phyloP scores from a whole-genome alignment of 30 jellyfish, hydroid and myxozoan genomes.

The Thelohanellus kitauei region DNA sequence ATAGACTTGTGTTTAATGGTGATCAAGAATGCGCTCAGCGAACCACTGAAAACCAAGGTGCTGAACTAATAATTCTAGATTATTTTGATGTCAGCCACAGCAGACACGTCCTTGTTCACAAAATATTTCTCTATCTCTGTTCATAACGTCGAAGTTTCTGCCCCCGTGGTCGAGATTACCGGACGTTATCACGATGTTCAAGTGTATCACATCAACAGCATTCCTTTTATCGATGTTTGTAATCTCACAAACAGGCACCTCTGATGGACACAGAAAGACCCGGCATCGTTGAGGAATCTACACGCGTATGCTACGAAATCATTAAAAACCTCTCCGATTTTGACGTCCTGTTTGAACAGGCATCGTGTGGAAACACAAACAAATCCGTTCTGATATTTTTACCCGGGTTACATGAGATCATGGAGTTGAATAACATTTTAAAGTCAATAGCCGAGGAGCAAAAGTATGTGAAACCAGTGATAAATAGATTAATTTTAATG shows the following conservation, averaged over 20 bases:
- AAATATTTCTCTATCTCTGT: conserved; percentile 30
- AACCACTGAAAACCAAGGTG: too few species aligned
- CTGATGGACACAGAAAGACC: too few species aligned
- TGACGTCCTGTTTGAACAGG: too few species aligned
- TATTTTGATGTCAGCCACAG: conserved; percentile 85
- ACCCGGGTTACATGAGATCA: conserved; percentile 47
- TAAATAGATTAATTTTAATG: conserved; percentile 21
- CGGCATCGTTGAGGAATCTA: too few species aligned
- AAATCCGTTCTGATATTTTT: conserved; percentile 37
- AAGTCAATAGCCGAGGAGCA: conserved; percentile 18
- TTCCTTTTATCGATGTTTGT: too few species aligned
- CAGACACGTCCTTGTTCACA: conserved; percentile 38
- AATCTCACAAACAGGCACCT: too few species aligned
- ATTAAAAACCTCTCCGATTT: too few species aligned
- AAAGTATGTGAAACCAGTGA: conserved; percentile 5
- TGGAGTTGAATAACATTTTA: conserved; percentile 23
- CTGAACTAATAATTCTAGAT: conserved; percentile 12
- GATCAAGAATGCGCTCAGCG: neutral
- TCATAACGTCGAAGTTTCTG: conserved; percentile 26
- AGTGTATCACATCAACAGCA: conserved; percentile 27
- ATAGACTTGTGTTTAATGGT: conserved; percentile 1
- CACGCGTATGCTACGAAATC: too few species aligned
- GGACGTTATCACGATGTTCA: conserved; percentile 37
- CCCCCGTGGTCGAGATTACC: conserved; percentile 59
- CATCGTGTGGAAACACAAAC: neutral